Evolutionary conservation across 2,888 invertebrate species (phyloP), one percentile per base, ranked within the genome.

Genomic region (Tachina lurida): DNA sequence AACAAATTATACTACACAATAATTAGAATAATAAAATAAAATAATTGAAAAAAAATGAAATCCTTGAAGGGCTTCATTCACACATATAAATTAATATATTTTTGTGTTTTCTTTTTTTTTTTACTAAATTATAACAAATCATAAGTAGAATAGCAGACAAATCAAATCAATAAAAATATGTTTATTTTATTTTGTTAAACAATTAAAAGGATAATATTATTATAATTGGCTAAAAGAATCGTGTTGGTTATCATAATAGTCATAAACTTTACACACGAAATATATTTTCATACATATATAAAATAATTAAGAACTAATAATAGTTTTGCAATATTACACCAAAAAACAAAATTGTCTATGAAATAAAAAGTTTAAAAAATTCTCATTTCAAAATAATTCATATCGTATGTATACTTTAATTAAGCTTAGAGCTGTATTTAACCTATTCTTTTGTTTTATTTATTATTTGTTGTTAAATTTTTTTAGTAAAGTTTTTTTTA

Each of bases 371-470:
- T 15, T 74, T 39, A 31, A 65, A 31, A 58, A 67, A 58, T n/a
- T 1, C 17, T 43, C n/a, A n/a, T 41, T 60, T 49, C 19, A 60
- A 62, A 62, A 19, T n/a, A 49, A 10, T 13, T 60, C 2, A 17
- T 8, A 41, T 22, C 60, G 31, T 39, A 12, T 67, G 41, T 70
- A 63, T 63, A 43, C 68, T 65, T 49, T 75, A 78, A 52, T 81
- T 75, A 82, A 70, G 85, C 82, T 85, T 85, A 74, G 82, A 82
- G 82, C 85, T 85, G 82, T 74, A 74, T 41, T 73, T 58, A 73
- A 54, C 39, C 68, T 78, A 82, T 52, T 75, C 49, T 58, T 63
- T 70, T 54, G 13, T 54, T 73, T 49, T 60, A 3, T 60, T 67
- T 7, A 10, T 77, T 68, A 49, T 74, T 47, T 19, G 17, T 71